Percentiles rank a stretch among this genome's conserved stretches.
phyloP scores from a whole-genome alignment of 2,888 invertebrate species.

The Napeogenes sylphis region DNA sequence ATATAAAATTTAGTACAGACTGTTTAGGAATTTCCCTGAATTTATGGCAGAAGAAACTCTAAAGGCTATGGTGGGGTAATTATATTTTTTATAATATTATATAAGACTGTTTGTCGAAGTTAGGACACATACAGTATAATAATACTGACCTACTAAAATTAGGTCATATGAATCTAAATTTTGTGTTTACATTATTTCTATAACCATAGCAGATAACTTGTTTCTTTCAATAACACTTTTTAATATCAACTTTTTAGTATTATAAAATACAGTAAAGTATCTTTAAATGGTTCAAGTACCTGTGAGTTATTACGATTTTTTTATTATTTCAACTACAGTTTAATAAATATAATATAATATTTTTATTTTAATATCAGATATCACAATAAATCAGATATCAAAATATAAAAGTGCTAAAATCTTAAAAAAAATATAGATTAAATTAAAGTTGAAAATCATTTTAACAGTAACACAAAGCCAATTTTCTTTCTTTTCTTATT shows the following conservation, averaged over 20 bases:
- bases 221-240: neutral
- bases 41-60: too few relatives aligned
- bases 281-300: too few relatives aligned
- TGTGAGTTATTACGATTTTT: too few relatives aligned
- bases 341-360: too few relatives aligned
- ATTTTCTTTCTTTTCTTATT: constrained; percentile 8
- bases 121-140: neutral
- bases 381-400: neutral
- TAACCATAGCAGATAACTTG: constrained; percentile 7
- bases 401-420: neutral
- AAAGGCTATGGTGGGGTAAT: too few relatives aligned
- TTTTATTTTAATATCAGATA: neutral
- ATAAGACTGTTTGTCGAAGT: constrained; percentile 13
- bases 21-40: too few relatives aligned
- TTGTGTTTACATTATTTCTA: constrained; percentile 17
- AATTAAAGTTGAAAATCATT: neutral
- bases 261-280: neutral
- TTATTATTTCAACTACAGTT: too few relatives aligned
- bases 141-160: constrained; percentile 9
- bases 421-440: neutral
- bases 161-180: constrained; percentile 24
- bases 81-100: neutral
- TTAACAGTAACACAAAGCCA: constrained; percentile 7
- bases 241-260: too few relatives aligned
- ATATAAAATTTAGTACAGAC: too few relatives aligned